Evolutionary conservation across 2,888 invertebrate genomes (phyloP).

Genomic region (Cosmorhoe ocellata): DNA sequence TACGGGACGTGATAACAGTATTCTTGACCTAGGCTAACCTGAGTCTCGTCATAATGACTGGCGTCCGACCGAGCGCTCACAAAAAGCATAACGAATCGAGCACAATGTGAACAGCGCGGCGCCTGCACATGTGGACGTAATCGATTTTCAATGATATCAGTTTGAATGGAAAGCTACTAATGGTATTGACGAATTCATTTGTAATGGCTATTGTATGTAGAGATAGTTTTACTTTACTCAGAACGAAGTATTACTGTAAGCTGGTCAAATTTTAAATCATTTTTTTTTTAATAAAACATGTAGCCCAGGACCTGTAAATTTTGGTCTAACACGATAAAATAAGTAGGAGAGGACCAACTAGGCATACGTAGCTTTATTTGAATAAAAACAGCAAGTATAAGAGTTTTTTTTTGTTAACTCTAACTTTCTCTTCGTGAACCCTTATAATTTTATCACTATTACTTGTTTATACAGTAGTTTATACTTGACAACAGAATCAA

Average conservation of each 20-base stretch:
- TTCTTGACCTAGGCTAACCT: constrained; percentile 60
- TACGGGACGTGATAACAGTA: constrained; percentile 34
- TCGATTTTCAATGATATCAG: constrained; percentile 34
- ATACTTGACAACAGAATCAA: no score
- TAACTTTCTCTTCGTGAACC: no score
- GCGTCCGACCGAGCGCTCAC: constrained; percentile 40
- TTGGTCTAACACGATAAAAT: no score
- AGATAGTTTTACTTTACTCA: background rate
- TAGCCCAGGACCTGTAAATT: no score
- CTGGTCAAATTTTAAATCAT: no score
- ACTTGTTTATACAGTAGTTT: no score
- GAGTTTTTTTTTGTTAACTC: no score
- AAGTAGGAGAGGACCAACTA: background rate
- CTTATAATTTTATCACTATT: no score
- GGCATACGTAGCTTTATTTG: no score
- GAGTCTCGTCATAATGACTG: constrained; percentile 55
- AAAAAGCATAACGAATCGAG: constrained; percentile 73
- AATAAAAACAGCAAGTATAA: no score
- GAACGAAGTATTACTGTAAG: background rate
- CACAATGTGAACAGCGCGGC: constrained; percentile 54
- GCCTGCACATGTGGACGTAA: constrained; percentile 43
- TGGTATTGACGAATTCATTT: constrained; percentile 13
- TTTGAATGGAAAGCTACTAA: constrained; percentile 13
- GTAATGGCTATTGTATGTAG: background rate
- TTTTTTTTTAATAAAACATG: no score